Evolutionary conservation across 2,797 vertebrate species (phyloP), one percentile per base, ranked within the genome.

Genomic region (Netta rufina): DNA sequence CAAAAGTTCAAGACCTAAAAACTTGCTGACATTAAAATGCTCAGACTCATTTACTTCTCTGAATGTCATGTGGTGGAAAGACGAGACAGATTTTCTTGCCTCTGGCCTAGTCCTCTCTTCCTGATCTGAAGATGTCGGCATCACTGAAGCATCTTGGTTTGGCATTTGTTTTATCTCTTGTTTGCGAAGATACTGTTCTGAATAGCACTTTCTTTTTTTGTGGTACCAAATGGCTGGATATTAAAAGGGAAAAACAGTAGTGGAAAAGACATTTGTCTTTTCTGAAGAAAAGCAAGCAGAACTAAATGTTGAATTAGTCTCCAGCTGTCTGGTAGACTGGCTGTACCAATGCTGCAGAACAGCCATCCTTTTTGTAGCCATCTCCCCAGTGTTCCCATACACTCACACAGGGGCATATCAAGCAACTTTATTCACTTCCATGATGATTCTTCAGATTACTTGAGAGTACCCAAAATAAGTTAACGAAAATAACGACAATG

Each of bases 31-130:
- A 65, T 89, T 83, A 80, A 92, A 89, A 38, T 61, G 20, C 62
- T 28, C 54, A 58, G 33, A 89, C 72, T 74, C 8, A 79, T 90
- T 77, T 77, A n/a, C 57, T 90, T 65, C 80, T 69, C 69, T 90
- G 69, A 71, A 83, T 80, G 38, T 97, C 96, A 96, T 56, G 88
- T 0, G 86, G 88, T 84, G 17, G 41, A 66, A 71, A 87, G 92
- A 71, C 3, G 27, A 96, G 92, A 94, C 92, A 90, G 90, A 93
- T 77, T 93, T 95, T 90, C 73, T 96, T 96, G 92, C 94, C 94
- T 94, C 95, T 90, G 88, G 94, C 92, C 61, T 51, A 15, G 33
- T 79, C 38, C 27, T 64, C 11, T 54, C 70, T 79, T 94, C 70
- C 74, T 93, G 84, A 74, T 92, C 77, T 74, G 77, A 73, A 95